These are phyloP conservation scores for Oscarella lobularis DNA, from an alignment of 37 sponge, comb jelly and placozoan species.

Conservation along the genomic window DNA sequence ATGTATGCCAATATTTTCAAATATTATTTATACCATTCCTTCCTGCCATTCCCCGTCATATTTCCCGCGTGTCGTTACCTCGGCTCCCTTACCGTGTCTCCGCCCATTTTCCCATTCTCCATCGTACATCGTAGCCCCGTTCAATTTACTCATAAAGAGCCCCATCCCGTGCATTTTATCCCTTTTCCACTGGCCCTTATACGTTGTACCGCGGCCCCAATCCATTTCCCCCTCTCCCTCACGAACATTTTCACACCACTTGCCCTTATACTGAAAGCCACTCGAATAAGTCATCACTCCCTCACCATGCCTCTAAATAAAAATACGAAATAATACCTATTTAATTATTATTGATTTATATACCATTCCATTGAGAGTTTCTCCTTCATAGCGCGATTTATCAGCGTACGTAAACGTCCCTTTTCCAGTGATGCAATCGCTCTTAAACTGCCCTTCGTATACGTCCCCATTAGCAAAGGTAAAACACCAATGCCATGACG, in stretches of 20 bases:
- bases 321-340: no score
- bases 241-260: constrained; percentile 40
- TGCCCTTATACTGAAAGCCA: constrained; percentile 52
- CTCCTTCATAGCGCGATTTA: constrained; percentile 60
- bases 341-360: no score
- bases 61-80: constrained; percentile 25
- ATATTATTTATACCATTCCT: constrained; percentile 24
- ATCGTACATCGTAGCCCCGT: not conserved
- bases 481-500: constrained; percentile 43
- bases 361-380: constrained; percentile 15
- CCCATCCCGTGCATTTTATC: not conserved
- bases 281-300: constrained; percentile 65
- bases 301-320: constrained; percentile 33
- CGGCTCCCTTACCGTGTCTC: constrained; percentile 50
- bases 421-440: constrained; percentile 48
- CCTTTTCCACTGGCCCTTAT: not conserved
- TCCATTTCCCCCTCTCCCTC: constrained; percentile 13
- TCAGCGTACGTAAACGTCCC: constrained; percentile 56
- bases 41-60: constrained; percentile 69
- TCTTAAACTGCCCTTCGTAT: constrained; percentile 43
- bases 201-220: not conserved
- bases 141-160: not conserved
- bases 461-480: constrained; percentile 33
- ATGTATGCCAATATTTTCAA: no score
- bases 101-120: constrained; percentile 23